Conservation (phyloP, 2,888 invertebrate genomes). For the Caenorhabditis sp. region DNA sequence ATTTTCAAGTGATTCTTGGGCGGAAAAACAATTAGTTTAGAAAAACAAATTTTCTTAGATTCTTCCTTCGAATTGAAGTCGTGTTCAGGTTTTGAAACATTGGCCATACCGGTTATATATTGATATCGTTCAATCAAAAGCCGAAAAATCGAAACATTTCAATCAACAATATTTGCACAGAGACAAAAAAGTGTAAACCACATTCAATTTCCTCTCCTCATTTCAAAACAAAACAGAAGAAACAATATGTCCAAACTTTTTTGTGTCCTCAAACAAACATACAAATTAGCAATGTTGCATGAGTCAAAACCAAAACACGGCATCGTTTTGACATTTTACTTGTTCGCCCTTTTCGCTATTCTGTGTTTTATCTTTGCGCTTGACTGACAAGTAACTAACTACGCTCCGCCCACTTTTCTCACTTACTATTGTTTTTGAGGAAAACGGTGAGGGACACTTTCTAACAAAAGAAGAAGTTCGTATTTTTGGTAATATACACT, state of each 20-base stretch:
- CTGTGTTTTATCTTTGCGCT: not conserved
- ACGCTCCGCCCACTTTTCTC: slow-evolving; percentile 2
- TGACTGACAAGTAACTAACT: not conserved
- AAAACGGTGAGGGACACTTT: not conserved
- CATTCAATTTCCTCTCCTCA: not conserved
- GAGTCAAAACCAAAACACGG: not conserved
- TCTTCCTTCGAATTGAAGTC: too few relatives aligned
- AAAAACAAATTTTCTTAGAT: too few relatives aligned
- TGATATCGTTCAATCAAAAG: not conserved
- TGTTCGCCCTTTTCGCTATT: not conserved
- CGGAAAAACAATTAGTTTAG: too few relatives aligned
- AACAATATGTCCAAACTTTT: not conserved
- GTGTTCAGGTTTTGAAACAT: not conserved
- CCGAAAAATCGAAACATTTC: not conserved
- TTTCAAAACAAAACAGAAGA: not conserved
- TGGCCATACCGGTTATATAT: not conserved
- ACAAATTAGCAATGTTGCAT: not conserved
- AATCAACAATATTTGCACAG: not conserved
- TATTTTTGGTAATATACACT: not conserved
- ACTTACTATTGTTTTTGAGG: not conserved
- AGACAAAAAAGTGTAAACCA: not conserved
- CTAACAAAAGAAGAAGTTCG: not conserved
- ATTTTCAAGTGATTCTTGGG: too few relatives aligned
- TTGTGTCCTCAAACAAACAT: not conserved
- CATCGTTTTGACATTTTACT: not conserved